Evolutionary conservation across 2,888 invertebrate genomes (phyloP), one percentile per base, ranked within the genome.

Genomic region (Drosophila atroscutellata): DNA sequence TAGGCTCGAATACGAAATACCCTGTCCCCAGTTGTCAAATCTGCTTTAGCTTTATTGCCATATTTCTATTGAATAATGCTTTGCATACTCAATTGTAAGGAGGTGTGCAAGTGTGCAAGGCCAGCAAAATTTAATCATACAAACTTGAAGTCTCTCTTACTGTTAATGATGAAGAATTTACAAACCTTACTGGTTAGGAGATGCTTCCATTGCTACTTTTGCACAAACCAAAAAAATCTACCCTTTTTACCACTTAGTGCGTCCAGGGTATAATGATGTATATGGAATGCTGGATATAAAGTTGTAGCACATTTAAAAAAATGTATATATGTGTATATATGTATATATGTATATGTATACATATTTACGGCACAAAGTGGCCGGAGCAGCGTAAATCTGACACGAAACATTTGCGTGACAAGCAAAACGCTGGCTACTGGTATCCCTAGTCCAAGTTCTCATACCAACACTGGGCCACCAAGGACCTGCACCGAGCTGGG

Each of bases 341-440:
- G n/a, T n/a, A 49, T 50, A n/a, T n/a, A 49, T 50, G 50, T 51
- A 42, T 61, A 37, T 59, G n/a, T 45, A 45, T 61, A 39, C 58
- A 65, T 77, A 75, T 65, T 67, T 67, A 13, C 62, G 49, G 70
- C 70, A 82, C 72, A 79, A 86, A 83, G 87, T 78, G 71, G 79
- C 76, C 67, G 83, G 77, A 75, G 75, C 72, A 77, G 74, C 72
- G 76, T 62, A 85, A 89, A 86, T 86, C 89, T 85, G 89, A 86
- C 86, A 80, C 71, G 83, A 81, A 86, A 86, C 87, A 81, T 86
- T 89, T 75, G 80, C 86, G 80, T 86, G 86, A 86, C 87, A 89
- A 78, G 80, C 74, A 69, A 75, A 86, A 85, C 75, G 86, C 75
- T 70, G 77, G 71, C 45, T 55, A 24, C 39, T 45, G 49, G 42